Base-by-base conservation (phyloP, 2,113 vertebrate species). In the Phocoena sinus region DNA sequence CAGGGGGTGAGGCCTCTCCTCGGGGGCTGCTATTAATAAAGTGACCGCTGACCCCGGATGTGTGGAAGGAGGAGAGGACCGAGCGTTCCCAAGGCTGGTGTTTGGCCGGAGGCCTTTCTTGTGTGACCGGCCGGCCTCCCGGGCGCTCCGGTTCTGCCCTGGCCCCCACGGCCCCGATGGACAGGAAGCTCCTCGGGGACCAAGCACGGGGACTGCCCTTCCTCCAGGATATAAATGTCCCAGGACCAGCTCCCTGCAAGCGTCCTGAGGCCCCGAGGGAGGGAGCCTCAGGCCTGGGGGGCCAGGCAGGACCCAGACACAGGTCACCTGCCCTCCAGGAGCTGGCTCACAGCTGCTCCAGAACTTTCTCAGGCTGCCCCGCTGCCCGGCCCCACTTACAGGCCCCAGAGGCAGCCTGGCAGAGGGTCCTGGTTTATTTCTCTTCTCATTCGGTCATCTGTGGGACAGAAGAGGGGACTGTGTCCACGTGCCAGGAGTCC, bases 11-110 rank as follows among this genome's bases (percentile, higher is more conserved):
- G 44, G 73, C 86, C 79, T 79, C 53, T 68, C 50, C 70, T 89
- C 3, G 2, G 94, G 87, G 94, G 56, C 92, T 20, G 85, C 96
- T 97, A 96, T 97, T 96, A 97, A 97, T 97, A 96, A 82, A 73
- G 91, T 83, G 89, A 96, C 95, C 58, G 5, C 90, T 97, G 96
- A 92, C 94, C 97, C 93, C 79, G 68, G 97, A 89, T 44, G 8
- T 94, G 87, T 15, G 0, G 83, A 71, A 38, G 83, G 62, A 11
- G 12, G 47, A 14, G 71, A 82, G 96, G 63, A 81, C 6, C 0
- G 26, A 33, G 70, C 0, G 38, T 98, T 95, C 96, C 95, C 96
- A 96, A 80, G 95, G 87, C 21, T 7, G 33, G 41, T 1, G 33
- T 62, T 65, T 21, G 94, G 71, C 62, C 8, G 0, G 63, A 80